These are phyloP conservation scores for Drosophila barbarae DNA, from an alignment of 2,888 invertebrate species.

Conservation along the genomic window DNA sequence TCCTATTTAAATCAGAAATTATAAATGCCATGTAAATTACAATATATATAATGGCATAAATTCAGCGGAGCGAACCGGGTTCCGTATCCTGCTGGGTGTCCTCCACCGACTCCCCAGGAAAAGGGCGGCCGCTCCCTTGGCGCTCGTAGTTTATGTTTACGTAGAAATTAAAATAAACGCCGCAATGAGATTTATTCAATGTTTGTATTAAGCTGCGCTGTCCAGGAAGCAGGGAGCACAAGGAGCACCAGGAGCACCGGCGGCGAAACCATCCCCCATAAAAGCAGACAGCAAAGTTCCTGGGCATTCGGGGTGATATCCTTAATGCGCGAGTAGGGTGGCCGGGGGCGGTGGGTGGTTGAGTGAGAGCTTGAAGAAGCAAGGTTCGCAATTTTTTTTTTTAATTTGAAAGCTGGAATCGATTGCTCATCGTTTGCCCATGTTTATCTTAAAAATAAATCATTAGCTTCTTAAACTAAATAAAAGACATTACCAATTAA, in stretches of 20 bases:
- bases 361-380: not conserved
- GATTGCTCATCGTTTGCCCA: too few relatives aligned
- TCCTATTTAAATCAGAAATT: constrained; percentile 43
- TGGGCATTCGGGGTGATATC: constrained; percentile 73
- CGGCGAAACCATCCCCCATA: constrained; percentile 41
- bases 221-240: constrained; percentile 46
- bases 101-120: constrained; percentile 8
- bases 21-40: constrained; percentile 32
- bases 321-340: constrained; percentile 32
- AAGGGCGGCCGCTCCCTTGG: constrained; percentile 61
- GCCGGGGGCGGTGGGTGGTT: constrained; percentile 19
- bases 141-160: constrained; percentile 74
- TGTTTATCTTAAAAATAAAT: too few relatives aligned
- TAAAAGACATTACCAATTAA: too few relatives aligned
- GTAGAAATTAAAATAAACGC: constrained; percentile 77
- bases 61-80: constrained; percentile 21
- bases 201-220: constrained; percentile 74
- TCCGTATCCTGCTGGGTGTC: constrained; percentile 39
- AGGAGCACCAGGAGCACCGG: constrained; percentile 10
- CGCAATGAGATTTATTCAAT: constrained; percentile 76
- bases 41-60: constrained; percentile 35
- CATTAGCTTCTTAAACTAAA: too few relatives aligned
- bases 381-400: too few relatives aligned
- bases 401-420: too few relatives aligned
- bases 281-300: constrained; percentile 53